A percentile compares a stretch with the other conserved stretches of the same genome.
These are phyloP conservation scores for Scolopax rusticola DNA, from an alignment of 2,797 vertebrate genomes.

Conservation along the genomic window DNA sequence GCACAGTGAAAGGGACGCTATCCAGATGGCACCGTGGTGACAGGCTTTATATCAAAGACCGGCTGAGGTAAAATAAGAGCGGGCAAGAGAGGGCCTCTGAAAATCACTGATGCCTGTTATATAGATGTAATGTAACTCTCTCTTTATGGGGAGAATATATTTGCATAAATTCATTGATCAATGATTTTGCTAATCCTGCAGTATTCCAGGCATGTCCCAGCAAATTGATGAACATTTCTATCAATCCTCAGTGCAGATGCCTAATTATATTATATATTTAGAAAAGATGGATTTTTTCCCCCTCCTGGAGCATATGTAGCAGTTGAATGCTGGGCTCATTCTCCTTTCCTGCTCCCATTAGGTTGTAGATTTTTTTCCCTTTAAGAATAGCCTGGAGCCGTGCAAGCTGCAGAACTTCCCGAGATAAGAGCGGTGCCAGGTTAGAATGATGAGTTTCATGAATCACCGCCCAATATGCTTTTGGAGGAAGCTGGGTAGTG, in stretches of 20 bases:
- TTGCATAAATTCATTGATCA: slow-evolving; percentile 60
- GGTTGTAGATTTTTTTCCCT: neutral
- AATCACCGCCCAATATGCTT: slow-evolving; percentile 18
- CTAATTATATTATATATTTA: slow-evolving; percentile 43
- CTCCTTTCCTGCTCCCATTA: slow-evolving; percentile 31
- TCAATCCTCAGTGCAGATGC: neutral
- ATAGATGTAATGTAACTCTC: slow-evolving; percentile 40
- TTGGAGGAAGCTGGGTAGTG: neutral
- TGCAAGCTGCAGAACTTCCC: slow-evolving; percentile 7
- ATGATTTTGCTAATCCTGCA: slow-evolving; percentile 47
- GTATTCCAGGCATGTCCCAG: slow-evolving; percentile 13
- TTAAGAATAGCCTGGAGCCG: slow-evolving; percentile 26
- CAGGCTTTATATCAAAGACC: slow-evolving; percentile 59
- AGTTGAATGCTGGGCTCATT: slow-evolving; percentile 30
- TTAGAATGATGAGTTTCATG: slow-evolving; percentile 48
- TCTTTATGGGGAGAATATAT: slow-evolving; percentile 39
- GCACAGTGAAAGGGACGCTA: slow-evolving; percentile 34
- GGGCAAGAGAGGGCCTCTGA: slow-evolving; percentile 22
- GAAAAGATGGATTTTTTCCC: slow-evolving; percentile 54
- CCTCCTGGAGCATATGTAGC: slow-evolving; percentile 20
- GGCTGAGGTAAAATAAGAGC: slow-evolving; percentile 23
- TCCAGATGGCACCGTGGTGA: slow-evolving; percentile 71
- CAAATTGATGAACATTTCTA: slow-evolving; percentile 62
- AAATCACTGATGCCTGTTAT: slow-evolving; percentile 49
- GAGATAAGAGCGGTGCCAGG: slow-evolving; percentile 32